A percentile compares a stretch with the other conserved stretches of the same genome.
Evolutionary conservation across 2,113 vertebrate genomes (phyloP).

Genomic region (Platysternon megacephalum): DNA sequence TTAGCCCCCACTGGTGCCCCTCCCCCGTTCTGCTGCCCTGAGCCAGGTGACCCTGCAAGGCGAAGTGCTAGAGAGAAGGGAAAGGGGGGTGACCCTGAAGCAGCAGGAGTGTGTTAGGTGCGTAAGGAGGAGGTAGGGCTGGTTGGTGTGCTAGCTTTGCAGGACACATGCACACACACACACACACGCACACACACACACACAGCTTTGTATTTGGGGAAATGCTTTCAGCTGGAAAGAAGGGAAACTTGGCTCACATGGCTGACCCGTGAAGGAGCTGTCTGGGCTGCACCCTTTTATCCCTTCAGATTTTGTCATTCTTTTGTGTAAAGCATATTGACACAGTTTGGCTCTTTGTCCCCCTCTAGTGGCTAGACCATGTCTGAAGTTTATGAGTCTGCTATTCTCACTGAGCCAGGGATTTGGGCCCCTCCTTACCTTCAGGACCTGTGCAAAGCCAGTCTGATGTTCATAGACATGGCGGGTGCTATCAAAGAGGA

Average conservation of each 20-base stretch:
- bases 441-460: neutral
- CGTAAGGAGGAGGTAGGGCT: too few species aligned
- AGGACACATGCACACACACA: neutral
- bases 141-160: neutral
- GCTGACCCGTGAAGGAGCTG: too few species aligned
- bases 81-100: neutral
- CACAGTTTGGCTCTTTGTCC: neutral
- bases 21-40: too few species aligned
- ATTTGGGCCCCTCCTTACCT: neutral
- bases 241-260: too few species aligned
- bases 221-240: too few species aligned
- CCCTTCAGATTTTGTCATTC: neutral
- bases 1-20: too few species aligned
- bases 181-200: too few species aligned
- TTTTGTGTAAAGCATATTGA: neutral
- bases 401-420: neutral
- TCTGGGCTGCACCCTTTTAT: neutral
- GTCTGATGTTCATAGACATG: neutral
- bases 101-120: neutral
- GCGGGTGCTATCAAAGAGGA: neutral
- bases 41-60: neutral
- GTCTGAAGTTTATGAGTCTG: neutral
- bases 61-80: neutral
- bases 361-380: neutral
- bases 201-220: neutral